These are phyloP conservation scores for Vulpes ferrilata DNA, from an alignment of 2,113 vertebrate species.

Conservation along the genomic window DNA sequence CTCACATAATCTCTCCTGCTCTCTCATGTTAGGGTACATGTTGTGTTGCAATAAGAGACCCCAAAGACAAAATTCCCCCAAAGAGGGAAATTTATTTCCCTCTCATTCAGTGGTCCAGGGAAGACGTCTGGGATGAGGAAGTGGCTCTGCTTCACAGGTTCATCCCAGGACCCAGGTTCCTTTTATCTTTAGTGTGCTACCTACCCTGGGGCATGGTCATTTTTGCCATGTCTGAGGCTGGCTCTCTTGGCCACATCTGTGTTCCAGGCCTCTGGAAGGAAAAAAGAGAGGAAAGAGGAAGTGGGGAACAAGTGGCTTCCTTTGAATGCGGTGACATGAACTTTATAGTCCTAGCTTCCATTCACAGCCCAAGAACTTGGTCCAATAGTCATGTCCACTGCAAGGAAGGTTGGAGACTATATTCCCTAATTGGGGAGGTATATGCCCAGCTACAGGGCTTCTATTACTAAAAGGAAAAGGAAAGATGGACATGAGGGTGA, in stretches of 20 bases:
- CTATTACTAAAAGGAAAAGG: background rate
- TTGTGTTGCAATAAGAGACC: background rate
- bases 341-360: background rate
- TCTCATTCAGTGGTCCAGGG: background rate
- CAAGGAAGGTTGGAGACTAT: background rate
- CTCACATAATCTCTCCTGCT: background rate
- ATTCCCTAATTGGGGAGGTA: background rate
- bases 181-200: background rate
- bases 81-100: background rate
- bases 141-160: background rate
- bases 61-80: background rate
- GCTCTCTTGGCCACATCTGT: background rate
- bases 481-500: background rate
- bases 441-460: background rate
- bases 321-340: background rate
- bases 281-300: background rate
- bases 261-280: slow-evolving; percentile 4
- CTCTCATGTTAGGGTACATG: background rate
- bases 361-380: background rate
- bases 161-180: background rate
- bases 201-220: background rate
- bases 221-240: background rate
- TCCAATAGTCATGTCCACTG: background rate
- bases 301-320: background rate
- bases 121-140: background rate